Percentiles rank a stretch among this genome's conserved stretches.
Evolutionary conservation across 1,140 invertebrate genomes (phyloP).

Genomic region (Holcopasites calliopsidis): DNA sequence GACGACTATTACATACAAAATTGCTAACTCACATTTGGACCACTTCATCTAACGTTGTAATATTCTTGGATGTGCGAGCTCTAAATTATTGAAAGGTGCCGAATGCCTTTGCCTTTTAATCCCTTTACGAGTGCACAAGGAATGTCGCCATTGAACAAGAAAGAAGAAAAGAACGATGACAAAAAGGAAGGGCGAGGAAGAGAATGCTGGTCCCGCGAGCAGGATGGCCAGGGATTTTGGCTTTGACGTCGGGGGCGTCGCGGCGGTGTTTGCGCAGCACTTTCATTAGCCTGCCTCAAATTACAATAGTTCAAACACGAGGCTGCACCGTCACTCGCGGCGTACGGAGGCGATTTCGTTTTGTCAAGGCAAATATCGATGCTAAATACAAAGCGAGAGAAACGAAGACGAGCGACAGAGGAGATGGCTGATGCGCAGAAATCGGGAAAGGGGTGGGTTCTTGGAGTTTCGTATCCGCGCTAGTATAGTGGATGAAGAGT

Average conservation of each 20-base stretch:
- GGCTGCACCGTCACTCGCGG: conserved; percentile 57
- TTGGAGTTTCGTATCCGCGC: conserved; percentile 23
- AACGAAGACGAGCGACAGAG: conserved; percentile 12
- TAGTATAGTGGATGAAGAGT: conserved; percentile 32
- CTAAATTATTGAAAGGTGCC: no score
- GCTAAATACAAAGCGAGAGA: conserved; percentile 60
- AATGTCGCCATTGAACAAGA: conserved; percentile 15
- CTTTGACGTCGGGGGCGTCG: conserved; percentile 77
- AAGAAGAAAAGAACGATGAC: conserved; percentile 4
- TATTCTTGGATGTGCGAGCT: no score
- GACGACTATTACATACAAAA: no score
- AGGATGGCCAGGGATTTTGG: conserved; percentile 62
- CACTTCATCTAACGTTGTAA: no score
- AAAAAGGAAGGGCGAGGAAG: neutral
- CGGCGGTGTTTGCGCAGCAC: conserved; percentile 77
- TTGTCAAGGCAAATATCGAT: conserved; percentile 73
- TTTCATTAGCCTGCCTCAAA: conserved; percentile 79
- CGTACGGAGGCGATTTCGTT: conserved; percentile 72
- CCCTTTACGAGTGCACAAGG: no score
- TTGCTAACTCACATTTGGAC: no score
- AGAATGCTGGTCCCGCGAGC: neutral
- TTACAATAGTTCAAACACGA: conserved; percentile 78
- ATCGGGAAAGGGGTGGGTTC: conserved; percentile 19
- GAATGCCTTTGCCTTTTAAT: no score
- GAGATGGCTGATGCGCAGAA: conserved; percentile 26